These are phyloP conservation scores for Scalopus aquaticus DNA, from an alignment of 2,113 vertebrate genomes.

Conservation along the genomic window DNA sequence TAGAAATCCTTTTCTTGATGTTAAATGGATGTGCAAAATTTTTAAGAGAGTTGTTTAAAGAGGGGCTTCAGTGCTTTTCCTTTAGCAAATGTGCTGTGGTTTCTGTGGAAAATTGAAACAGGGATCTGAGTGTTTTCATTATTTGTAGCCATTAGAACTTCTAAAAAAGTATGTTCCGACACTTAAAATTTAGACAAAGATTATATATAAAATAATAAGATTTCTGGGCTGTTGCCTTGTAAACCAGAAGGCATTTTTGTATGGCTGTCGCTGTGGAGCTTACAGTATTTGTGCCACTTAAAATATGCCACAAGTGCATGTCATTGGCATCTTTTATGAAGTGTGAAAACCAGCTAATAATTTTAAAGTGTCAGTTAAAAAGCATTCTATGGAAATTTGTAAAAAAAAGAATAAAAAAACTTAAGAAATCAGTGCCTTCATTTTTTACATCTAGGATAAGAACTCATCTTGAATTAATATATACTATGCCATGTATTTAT, in stretches of 20 bases:
- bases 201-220: background rate
- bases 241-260: background rate
- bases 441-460: background rate
- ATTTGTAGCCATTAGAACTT: background rate
- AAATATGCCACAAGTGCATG: background rate
- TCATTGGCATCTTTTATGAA: background rate
- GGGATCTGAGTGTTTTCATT: background rate
- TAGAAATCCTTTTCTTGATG: constrained; percentile 12
- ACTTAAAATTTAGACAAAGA: background rate
- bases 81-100: background rate
- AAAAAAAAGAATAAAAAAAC: background rate
- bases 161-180: background rate
- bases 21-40: constrained; percentile 25
- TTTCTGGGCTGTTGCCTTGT: background rate
- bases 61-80: background rate
- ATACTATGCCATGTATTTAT: background rate
- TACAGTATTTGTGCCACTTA: background rate
- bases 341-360: background rate
- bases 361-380: background rate
- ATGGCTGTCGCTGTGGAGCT: background rate
- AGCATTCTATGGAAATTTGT: background rate
- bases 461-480: background rate
- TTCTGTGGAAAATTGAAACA: background rate
- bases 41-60: background rate
- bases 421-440: background rate